Evolutionary conservation across 1,140 invertebrate species (phyloP).

Genomic region (Steinernema feltiae): DNA sequence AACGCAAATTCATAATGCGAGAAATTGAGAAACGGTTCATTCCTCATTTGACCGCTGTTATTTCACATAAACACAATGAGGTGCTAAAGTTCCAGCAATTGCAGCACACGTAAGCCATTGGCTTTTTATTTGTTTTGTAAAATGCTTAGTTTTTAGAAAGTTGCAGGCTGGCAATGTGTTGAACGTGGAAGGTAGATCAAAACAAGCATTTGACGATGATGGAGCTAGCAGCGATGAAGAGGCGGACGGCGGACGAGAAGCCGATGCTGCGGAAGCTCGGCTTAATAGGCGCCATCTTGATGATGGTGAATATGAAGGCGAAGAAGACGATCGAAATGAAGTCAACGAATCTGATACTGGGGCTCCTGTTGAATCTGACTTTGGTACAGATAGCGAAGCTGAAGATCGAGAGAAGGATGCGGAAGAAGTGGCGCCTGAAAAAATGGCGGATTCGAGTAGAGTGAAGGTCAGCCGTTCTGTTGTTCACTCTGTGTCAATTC

Average conservation of each 20-base stretch:
- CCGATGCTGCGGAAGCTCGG: conserved; percentile 48
- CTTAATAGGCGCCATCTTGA: conserved; percentile 53
- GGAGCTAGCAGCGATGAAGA: conserved; percentile 57
- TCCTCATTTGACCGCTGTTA: conserved; percentile 46
- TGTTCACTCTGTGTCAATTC: background rate
- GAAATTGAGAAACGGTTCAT: conserved; percentile 62
- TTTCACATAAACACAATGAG: conserved; percentile 51
- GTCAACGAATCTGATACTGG: conserved; percentile 46
- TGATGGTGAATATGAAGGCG: conserved; percentile 60
- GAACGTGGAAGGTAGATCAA: conserved; percentile 1
- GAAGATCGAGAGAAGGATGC: conserved; percentile 60
- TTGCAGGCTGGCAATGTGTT: background rate
- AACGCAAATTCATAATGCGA: conserved; percentile 61
- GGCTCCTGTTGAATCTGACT: conserved; percentile 61
- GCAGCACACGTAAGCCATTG: conserved; percentile 27
- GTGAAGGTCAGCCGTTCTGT: conserved; percentile 71
- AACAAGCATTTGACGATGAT: conserved; percentile 39
- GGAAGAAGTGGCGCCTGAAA: conserved; percentile 44
- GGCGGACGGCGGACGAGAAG: conserved; percentile 59
- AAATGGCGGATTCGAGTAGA: conserved; percentile 68
- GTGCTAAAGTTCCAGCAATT: conserved; percentile 32
- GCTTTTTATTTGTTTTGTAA: conserved; percentile 24
- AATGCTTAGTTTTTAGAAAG: background rate
- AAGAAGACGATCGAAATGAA: conserved; percentile 51
- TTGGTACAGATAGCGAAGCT: conserved; percentile 66